Base-by-base conservation (phyloP, 2,888 invertebrate species). In the Plebejus anna region DNA sequence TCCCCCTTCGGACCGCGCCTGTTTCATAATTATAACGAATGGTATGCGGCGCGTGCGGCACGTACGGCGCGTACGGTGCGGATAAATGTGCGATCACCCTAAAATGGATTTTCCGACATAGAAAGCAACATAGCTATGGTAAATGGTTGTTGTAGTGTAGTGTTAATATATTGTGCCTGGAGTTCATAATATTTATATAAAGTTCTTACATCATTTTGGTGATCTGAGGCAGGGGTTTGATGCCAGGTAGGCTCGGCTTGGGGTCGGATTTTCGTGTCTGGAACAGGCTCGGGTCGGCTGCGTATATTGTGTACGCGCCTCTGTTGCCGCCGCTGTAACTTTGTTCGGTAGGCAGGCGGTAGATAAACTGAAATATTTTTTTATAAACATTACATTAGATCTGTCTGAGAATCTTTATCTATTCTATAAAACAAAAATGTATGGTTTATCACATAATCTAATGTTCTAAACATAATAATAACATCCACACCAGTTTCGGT, bases 251-350 rank as follows among this genome's bases (percentile, higher is more conserved):
- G 0, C 86, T 80, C 11, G 87, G 90, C 79, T 91, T 92, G 0
- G 84, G 78, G 0, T 92, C 92, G 0, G 87, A 75, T 80, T 90
- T 92, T 0, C 91, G 87, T 0, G 88, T 83, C 86, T 97, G 97
- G 82, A 97, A 96, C 77, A 97, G 94, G 84, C 97, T 97, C 0
- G 97, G 97, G 86, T 97, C 97, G 0, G 97, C 98, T 75, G 97
- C 96, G 84, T 97, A 97, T 81, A 97, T 96, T 2, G 97, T 96
- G 79, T 93, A 93, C 4, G 96, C 95, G 82, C 97, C 96, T 87
- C 96, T 96, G 72, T 96, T 94, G 75, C 96, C 95, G 4, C 97
- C 96, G 77, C 96, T 96, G 82, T 96, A 96, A 82, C 95, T 95
- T 83, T 95, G 94, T 76, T 97, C 95, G 0, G 97, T 96, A 2